Conservation (phyloP, 2,888 invertebrate genomes). For the Sicus ferrugineus region DNA sequence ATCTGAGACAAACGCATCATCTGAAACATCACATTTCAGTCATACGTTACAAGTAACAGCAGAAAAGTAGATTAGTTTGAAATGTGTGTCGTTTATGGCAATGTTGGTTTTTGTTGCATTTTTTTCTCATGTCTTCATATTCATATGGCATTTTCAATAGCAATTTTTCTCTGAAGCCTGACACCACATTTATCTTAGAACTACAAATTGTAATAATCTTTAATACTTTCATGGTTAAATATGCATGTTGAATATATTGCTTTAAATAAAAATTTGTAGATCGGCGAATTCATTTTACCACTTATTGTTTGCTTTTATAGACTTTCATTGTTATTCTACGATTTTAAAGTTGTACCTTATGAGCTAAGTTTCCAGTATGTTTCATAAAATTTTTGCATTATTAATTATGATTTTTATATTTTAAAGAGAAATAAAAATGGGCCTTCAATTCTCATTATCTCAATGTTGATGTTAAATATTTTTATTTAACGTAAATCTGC, state of each 20-base stretch:
- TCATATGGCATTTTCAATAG: conserved; percentile 9
- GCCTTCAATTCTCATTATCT: neutral
- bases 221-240: conserved; percentile 12
- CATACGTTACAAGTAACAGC: too few species aligned
- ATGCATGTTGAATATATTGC: neutral
- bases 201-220: conserved; percentile 6
- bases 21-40: too few species aligned
- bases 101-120: conserved; percentile 9
- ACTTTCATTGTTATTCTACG: conserved; percentile 11
- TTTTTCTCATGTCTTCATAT: conserved; percentile 13
- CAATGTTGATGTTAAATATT: conserved; percentile 2
- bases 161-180: conserved; percentile 25
- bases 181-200: conserved; percentile 20
- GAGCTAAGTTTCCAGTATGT: conserved; percentile 18
- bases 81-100: neutral
- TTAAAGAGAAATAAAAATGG: too few species aligned
- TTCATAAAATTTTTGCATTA: conserved; percentile 15
- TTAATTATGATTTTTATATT: conserved; percentile 18
- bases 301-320: conserved; percentile 40
- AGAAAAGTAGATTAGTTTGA: too few species aligned
- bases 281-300: conserved; percentile 26
- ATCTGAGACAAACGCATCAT: too few species aligned
- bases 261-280: neutral
- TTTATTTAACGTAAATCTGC: conserved; percentile 75
- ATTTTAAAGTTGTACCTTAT: conserved; percentile 14